Evolutionary conservation across 2,113 vertebrate species (phyloP).

Genomic region (Turdus rufiventris): DNA sequence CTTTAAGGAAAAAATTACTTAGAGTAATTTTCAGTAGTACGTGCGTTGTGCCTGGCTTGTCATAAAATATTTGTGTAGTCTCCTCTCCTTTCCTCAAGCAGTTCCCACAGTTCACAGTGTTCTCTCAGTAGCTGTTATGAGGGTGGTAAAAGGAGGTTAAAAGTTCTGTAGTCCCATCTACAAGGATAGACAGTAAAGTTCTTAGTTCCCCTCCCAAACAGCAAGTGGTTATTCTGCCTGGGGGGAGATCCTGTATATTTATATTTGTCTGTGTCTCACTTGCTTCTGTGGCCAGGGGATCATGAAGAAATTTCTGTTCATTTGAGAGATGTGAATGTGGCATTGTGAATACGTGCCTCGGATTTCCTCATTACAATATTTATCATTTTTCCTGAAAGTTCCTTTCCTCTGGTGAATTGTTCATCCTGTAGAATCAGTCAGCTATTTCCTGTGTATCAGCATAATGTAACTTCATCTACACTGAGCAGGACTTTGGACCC

Average conservation of each 20-base stretch:
- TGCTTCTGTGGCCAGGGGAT: neutral
- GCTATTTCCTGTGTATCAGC: constrained; percentile 52
- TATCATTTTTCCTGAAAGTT: constrained; percentile 60
- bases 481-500: neutral
- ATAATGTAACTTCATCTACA: neutral
- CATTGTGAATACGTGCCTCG: constrained; percentile 28
- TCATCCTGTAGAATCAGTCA: constrained; percentile 54
- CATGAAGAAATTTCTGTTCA: neutral
- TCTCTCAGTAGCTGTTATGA: neutral
- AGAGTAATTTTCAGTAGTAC: neutral
- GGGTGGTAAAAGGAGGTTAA: neutral
- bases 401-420: constrained; percentile 56
- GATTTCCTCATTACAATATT: constrained; percentile 54
- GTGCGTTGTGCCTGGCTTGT: neutral
- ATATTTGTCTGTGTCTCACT: neutral
- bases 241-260: neutral
- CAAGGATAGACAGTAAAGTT: neutral
- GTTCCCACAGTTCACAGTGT: neutral
- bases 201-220: neutral
- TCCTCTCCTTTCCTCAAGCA: neutral
- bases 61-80: neutral
- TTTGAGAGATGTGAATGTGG: constrained; percentile 2
- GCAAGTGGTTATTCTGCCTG: neutral
- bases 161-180: neutral
- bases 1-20: neutral